These are phyloP conservation scores for Silvanus unidentatus DNA, from an alignment of 2,888 invertebrate genomes.

Conservation along the genomic window DNA sequence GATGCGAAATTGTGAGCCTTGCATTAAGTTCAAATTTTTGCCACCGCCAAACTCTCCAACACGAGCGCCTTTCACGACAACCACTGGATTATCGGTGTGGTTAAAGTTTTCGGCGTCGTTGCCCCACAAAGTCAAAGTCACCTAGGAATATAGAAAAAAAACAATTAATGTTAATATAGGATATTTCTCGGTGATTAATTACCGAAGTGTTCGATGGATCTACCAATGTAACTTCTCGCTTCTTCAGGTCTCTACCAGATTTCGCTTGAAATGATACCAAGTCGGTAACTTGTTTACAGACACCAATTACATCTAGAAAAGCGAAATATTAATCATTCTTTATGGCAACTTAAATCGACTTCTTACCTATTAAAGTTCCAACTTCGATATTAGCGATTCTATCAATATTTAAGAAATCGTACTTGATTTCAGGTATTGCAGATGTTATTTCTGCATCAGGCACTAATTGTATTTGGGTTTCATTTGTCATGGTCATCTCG, in stretches of 20 bases:
- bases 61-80: slow-evolving; percentile 79
- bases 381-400: slow-evolving; percentile 62
- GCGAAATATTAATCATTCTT: neutral
- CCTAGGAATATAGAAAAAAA: slow-evolving; percentile 43
- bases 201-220: slow-evolving; percentile 76
- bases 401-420: slow-evolving; percentile 70
- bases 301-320: slow-evolving; percentile 77
- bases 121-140: slow-evolving; percentile 88
- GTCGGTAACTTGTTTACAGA: slow-evolving; percentile 71
- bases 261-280: slow-evolving; percentile 65
- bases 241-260: slow-evolving; percentile 76
- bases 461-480: slow-evolving; percentile 45
- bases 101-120: slow-evolving; percentile 81
- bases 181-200: too few species aligned
- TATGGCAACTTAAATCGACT: slow-evolving; percentile 2
- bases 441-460: slow-evolving; percentile 22
- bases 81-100: slow-evolving; percentile 67
- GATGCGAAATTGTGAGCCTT: slow-evolving; percentile 60
- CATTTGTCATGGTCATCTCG: slow-evolving; percentile 82
- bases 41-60: slow-evolving; percentile 85
- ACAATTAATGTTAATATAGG: slow-evolving; percentile 6
- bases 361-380: slow-evolving; percentile 67
- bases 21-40: slow-evolving; percentile 57
- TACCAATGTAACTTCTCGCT: slow-evolving; percentile 80
- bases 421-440: slow-evolving; percentile 67